These are phyloP conservation scores for Arctopsyche grandis DNA, from an alignment of 1,140 invertebrate genomes.

Conservation along the genomic window DNA sequence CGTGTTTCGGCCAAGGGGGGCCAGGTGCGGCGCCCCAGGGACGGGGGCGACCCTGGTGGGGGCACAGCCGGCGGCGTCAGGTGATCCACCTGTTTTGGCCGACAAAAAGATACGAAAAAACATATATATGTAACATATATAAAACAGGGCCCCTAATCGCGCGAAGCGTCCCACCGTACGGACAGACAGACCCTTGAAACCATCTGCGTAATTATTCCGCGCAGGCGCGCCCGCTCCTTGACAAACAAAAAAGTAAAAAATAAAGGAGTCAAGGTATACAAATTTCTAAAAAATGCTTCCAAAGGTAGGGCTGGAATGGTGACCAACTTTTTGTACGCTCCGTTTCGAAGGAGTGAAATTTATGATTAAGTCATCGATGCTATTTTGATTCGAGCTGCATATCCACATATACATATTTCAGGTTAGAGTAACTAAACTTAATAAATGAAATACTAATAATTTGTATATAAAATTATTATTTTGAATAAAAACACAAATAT, in stretches of 20 bases:
- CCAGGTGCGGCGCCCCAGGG: conserved; percentile 33
- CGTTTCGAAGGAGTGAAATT: no score
- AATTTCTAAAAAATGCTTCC: not conserved
- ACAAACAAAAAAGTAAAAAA: not conserved
- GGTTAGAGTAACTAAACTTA: no score
- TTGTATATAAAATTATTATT: no score
- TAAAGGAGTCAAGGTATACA: not conserved
- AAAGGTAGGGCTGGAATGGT: not conserved
- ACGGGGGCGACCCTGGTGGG: conserved; percentile 15
- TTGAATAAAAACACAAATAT: no score
- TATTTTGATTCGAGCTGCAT: no score
- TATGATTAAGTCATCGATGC: no score
- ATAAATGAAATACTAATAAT: no score
- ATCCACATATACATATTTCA: no score
- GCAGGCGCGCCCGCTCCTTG: not conserved
- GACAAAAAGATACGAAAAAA: conserved; percentile 11
- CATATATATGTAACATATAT: not conserved
- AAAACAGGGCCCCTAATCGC: conserved; percentile 10
- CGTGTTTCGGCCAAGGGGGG: not conserved
- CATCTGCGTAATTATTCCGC: conserved; percentile 47
- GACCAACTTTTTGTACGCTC: no score
- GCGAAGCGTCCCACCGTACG: not conserved
- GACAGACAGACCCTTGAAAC: conserved; percentile 7
- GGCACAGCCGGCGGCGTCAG: conserved; percentile 35
- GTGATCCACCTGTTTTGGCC: conserved; percentile 48